A percentile compares a stretch with the other conserved stretches of the same genome.
Evolutionary conservation across 2,113 vertebrate species (phyloP).

Genomic region (Uria lomvia): DNA sequence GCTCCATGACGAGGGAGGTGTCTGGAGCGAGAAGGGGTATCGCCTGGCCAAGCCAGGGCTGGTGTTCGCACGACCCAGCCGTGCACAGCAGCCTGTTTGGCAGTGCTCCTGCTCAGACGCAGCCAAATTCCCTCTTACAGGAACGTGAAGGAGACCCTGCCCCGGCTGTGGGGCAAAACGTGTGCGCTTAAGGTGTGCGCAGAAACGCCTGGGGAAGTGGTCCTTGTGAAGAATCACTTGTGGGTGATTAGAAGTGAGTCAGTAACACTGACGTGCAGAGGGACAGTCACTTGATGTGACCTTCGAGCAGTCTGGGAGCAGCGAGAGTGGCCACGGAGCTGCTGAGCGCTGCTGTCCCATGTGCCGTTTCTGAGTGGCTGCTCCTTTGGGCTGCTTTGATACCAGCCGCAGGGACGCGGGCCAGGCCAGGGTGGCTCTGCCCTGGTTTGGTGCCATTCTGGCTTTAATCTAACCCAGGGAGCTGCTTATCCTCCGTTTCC

Average conservation of each 20-base stretch:
- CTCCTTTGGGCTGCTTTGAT: background rate
- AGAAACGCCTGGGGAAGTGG: background rate
- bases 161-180: rapidly evolving
- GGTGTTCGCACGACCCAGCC: background rate
- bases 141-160: background rate
- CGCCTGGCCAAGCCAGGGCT: background rate
- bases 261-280: background rate
- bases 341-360: rapidly evolving
- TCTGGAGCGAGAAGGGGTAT: background rate
- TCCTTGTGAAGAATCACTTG: background rate
- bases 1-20: background rate
- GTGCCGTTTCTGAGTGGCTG: rapidly evolving
- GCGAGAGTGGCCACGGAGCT: rapidly evolving
- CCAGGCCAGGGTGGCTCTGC: background rate
- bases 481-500: background rate
- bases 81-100: background rate
- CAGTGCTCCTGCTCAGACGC: background rate
- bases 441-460: background rate
- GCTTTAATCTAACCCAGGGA: background rate
- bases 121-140: background rate
- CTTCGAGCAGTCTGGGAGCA: background rate
- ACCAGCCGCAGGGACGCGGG: background rate
- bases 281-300: rapidly evolving
- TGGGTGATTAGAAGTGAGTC: background rate
- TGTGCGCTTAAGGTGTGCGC: rapidly evolving